A percentile compares a stretch with the other conserved stretches of the same genome.
Evolutionary conservation across 2,797 vertebrate species (phyloP).

Genomic region (Siniperca scherzeri): DNA sequence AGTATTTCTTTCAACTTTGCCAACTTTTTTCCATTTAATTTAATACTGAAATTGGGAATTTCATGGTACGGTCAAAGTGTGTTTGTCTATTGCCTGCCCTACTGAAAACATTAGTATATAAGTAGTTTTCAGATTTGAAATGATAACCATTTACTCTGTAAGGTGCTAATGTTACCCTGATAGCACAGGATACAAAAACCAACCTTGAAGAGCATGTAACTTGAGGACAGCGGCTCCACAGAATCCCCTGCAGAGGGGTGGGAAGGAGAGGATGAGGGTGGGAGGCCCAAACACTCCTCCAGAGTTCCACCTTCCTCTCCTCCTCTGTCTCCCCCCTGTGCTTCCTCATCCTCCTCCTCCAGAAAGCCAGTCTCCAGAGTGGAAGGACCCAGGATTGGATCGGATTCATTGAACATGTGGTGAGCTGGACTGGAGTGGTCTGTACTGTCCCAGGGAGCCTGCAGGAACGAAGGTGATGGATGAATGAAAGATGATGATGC

Average conservation of each 20-base stretch:
- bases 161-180: neutral
- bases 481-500: neutral
- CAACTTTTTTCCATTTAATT: no score
- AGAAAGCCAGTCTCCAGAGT: conserved; percentile 84
- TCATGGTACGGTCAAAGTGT: neutral
- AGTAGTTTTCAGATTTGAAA: neutral
- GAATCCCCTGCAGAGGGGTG: conserved; percentile 79
- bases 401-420: conserved; percentile 88
- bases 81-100: neutral
- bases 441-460: conserved; percentile 86
- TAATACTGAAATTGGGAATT: no score
- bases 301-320: conserved; percentile 80
- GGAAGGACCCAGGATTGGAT: conserved; percentile 85
- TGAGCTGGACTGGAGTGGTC: conserved; percentile 85
- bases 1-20: neutral
- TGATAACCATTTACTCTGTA: neutral
- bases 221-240: conserved; percentile 84
- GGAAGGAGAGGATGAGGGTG: conserved; percentile 82
- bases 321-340: conserved; percentile 71
- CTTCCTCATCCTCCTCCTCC: conserved; percentile 85
- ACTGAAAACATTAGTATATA: conserved; percentile 3
- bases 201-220: conserved; percentile 88
- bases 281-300: conserved; percentile 87
- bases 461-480: conserved; percentile 17
- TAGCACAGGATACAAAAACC: neutral